These are phyloP conservation scores for Phalloptychus januarius DNA, from an alignment of 2,797 vertebrate species.

Conservation along the genomic window DNA sequence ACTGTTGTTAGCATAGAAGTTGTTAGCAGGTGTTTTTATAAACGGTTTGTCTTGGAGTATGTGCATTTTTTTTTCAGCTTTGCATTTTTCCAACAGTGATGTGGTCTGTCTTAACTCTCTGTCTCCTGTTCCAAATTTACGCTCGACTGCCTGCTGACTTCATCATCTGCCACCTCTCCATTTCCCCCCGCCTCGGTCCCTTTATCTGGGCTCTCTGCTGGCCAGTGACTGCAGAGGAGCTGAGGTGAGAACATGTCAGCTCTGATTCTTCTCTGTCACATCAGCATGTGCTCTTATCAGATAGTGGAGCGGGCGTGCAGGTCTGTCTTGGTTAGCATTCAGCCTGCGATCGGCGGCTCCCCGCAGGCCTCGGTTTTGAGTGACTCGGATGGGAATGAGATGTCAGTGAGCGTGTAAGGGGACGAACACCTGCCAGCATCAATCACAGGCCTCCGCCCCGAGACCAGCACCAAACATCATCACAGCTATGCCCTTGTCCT, in stretches of 20 bases:
- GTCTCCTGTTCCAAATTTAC: not conserved
- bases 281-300: conserved; percentile 38
- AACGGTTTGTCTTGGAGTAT: not conserved
- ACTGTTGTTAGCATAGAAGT: not conserved
- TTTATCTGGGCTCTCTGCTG: conserved; percentile 29
- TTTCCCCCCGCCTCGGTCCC: not conserved
- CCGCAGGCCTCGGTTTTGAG: conserved; percentile 35
- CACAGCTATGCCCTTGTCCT: not conserved
- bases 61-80: not conserved
- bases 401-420: conserved; percentile 45
- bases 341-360: conserved; percentile 35
- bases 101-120: not conserved
- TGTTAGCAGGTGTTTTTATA: not conserved
- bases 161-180: conserved; percentile 29
- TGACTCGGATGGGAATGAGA: conserved; percentile 58
- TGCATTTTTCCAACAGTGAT: not conserved
- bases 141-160: conserved; percentile 30
- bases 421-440: conserved; percentile 60
- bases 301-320: conserved; percentile 4
- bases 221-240: conserved; percentile 14
- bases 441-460: conserved; percentile 42
- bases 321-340: conserved; percentile 56
- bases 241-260: conserved; percentile 44
- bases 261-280: conserved; percentile 51
- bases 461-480: conserved; percentile 14